Evolutionary conservation across 1,140 invertebrate species (phyloP), one percentile per base, ranked within the genome.

Genomic region (Apis mellifera): DNA sequence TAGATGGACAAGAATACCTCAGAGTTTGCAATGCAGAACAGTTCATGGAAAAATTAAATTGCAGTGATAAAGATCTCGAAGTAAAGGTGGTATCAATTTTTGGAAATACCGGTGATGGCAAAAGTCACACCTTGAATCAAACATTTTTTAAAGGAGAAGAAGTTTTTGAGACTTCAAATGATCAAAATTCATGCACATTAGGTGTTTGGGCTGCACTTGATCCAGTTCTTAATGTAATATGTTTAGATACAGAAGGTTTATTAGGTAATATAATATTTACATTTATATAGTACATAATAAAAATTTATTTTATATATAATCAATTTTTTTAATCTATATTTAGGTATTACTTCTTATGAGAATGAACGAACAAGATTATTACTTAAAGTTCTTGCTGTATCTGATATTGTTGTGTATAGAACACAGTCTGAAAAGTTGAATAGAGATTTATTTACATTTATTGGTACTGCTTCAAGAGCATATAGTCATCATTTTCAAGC

Each of bases 51-150:
- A 93, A 93, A 82, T 86, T 96, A 0, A 91, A 93, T 19, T 95
- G 95, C 80, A 83, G 83, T 11, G 90, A 93, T 23, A 91, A 87
- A 15, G 89, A 94, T 26, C 90, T 92, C 1, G 95, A 95, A 90
- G 95, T 98, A 3, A 98, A 98, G 94, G 97, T 98, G 26, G 96
- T 98, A 3, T 97, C 97, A 5, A 97, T 98, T 90, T 97, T 98
- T 95, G 97, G 97, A 1, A 98, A 97, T 89, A 97, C 97, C 3
- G 97, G 97, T 1, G 97, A 98, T 94, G 97, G 97, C 2, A 98
- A 98, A 93, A 98, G 97, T 59, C 95, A 97, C 86, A 97, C 97
- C 0, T 91, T 98, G 76, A 98, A 98, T 93, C 95, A 97, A 86
- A 95, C 96, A 21, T 97, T 98, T 90, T 98, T 98, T 91, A 92